Evolutionary conservation across 2,888 invertebrate species (phyloP).

Genomic region (Pandemis heparana): DNA sequence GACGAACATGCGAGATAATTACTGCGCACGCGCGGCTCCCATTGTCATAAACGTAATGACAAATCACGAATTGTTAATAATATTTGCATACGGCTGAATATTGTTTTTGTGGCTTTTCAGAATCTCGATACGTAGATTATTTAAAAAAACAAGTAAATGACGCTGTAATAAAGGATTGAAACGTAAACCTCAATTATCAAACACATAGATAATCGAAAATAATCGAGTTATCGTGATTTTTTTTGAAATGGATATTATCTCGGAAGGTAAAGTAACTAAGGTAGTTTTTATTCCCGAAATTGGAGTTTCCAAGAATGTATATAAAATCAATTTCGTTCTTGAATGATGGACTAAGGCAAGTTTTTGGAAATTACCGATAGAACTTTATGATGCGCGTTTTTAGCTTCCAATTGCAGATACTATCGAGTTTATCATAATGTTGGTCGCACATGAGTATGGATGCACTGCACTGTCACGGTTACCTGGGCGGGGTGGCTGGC

Average conservation of each 20-base stretch:
- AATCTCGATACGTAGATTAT: constrained; percentile 12
- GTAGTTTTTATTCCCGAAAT: background rate
- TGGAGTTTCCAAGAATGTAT: background rate
- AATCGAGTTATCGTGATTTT: too few relatives aligned
- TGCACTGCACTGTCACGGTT: constrained; percentile 44
- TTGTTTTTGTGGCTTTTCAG: background rate
- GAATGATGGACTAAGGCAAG: background rate
- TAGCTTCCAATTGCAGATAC: too few relatives aligned
- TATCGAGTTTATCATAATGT: background rate
- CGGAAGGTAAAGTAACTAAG: too few relatives aligned
- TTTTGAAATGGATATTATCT: too few relatives aligned
- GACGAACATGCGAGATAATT: constrained; percentile 30
- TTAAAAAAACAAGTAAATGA: background rate
- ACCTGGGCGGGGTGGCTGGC: constrained; percentile 51
- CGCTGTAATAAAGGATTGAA: too few relatives aligned
- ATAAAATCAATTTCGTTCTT: background rate
- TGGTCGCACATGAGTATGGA: background rate
- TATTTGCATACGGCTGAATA: constrained; percentile 29
- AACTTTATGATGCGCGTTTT: too few relatives aligned
- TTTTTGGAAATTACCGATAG: too few relatives aligned
- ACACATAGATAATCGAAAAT: too few relatives aligned
- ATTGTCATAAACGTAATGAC: constrained; percentile 31
- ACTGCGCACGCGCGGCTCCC: constrained; percentile 30
- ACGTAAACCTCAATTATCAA: too few relatives aligned
- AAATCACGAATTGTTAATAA: constrained; percentile 28